Base-by-base conservation (phyloP, 30 jellyfish, hydroid and myxozoan genomes). In the Aurelia sp. region DNA sequence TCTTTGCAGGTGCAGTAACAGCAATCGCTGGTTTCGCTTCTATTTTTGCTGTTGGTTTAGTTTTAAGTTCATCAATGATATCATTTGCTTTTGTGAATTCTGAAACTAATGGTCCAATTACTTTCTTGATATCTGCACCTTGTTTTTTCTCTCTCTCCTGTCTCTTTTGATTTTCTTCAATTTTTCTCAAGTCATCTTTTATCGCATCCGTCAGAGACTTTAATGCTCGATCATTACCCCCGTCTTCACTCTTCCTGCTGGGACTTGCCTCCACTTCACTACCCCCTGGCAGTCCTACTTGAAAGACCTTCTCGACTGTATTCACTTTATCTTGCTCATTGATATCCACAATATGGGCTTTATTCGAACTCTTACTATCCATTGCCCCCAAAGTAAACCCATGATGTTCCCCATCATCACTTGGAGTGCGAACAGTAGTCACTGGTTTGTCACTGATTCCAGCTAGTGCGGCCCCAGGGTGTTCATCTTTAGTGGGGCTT, bases 331-430 rank as follows among this genome's bases (percentile, higher is more conserved):
- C 68, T 41, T 88, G 22, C 15, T 89, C 67, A 20, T 83, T 76
- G 30, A 72, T 57, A 44, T 72, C 91, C 53, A 76, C 94, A 12
- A 86, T 85, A 44, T 87, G 97, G 15, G 91, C 88, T 52, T 87
- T 65, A 17, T 72, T 67, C 40, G 73, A 63, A n/a, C 72, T 85
- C 31, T 71, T 79, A 53, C 65, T 88, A 74, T 95, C 99, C 85
- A 84, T 84, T 27, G 55, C 84, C 30, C 99, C 99, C 89, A 95
- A 57, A 3, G 99, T 95, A 63, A 95, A 90, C 15, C 99, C 99
- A 58, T 86, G 94, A 41, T 89, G 97, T 12, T 87, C 91, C 33
- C 71, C 35, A 44, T 67, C 85, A 74, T 94, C 94, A 20, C 88
- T 68, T 3, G 88, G 93, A 10, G 94, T 82, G 3, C 67, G 47